Percentiles rank a stretch among this genome's conserved stretches.
phyloP scores from a whole-genome alignment of 2,797 vertebrate genomes.

The Oryzias dopingdopingensis region DNA sequence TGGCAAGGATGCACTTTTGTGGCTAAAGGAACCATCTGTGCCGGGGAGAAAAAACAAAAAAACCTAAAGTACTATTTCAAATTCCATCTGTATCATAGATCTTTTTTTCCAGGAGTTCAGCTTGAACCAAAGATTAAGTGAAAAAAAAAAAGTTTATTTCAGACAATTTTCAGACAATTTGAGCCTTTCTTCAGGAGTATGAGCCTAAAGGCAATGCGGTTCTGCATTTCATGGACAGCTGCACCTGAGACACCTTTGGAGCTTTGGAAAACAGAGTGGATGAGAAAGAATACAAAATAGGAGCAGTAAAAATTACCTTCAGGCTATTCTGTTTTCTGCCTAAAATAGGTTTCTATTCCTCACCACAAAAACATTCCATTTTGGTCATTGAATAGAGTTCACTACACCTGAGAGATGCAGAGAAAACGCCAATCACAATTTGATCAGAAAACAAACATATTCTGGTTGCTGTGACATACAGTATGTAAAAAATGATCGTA shows the following conservation, averaged over 20 bases:
- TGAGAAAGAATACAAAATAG: neutral
- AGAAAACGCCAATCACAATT: too few relatives aligned
- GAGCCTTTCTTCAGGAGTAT: conserved; percentile 14
- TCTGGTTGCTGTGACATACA: too few relatives aligned
- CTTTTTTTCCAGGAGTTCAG: conserved; percentile 21
- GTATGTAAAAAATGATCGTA: too few relatives aligned
- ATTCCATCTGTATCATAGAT: conserved; percentile 20
- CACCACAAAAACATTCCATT: too few relatives aligned
- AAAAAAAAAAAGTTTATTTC: conserved; percentile 17
- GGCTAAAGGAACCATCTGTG: conserved; percentile 49
- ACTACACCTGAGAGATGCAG: too few relatives aligned
- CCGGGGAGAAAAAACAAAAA: conserved; percentile 31
- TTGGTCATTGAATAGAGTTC: too few relatives aligned
- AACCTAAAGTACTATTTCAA: conserved; percentile 35
- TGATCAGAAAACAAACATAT: too few relatives aligned
- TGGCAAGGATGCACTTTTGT: conserved; percentile 40
- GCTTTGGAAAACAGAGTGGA: neutral
- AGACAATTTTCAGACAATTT: conserved; percentile 9
- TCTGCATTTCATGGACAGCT: neutral
- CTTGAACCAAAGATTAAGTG: neutral
- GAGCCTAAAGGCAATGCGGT: conserved; percentile 4
- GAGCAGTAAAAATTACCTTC: too few relatives aligned
- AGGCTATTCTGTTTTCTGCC: too few relatives aligned
- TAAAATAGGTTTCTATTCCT: too few relatives aligned
- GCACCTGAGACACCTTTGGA: neutral